Base-by-base conservation (phyloP, 1,140 invertebrate genomes). In the Pentalonia nigronervosa region DNA sequence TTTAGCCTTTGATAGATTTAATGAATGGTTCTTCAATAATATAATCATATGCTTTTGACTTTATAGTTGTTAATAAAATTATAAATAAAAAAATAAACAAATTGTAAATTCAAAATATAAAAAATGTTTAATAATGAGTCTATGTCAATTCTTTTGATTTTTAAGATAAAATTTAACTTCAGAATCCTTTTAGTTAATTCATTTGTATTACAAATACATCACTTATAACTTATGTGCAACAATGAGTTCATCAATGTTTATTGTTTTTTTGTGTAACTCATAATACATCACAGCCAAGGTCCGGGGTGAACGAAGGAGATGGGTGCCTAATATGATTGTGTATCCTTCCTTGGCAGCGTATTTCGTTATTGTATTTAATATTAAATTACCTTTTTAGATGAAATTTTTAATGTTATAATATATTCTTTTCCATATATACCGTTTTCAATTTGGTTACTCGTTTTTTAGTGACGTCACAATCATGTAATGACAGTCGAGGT, bases 381-480 rank as follows among this genome's bases (percentile, higher is more conserved):
- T 76, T 76, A n/a, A 76, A 76, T 76, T 34, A n/a, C n/a, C 0
- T 76, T n/a, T 76, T 76, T n/a, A 76, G n/a, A n/a, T n/a, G 60
- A 76, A 76, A 76, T n/a, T 1, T 76, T 76, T n/a, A 14, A 67
- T 67, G 14, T n/a, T 76, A 17, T 67, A n/a, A 23, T n/a, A 17
- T n/a, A n/a, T 76, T 17, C 21, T 76, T 67, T 67, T 76, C n/a
- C 17, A n/a, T 17, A 14, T 76, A 92, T 83, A 36, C 47, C 7
- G 47, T 92, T 83, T 83, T 83, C 90, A 45, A 83, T 83, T 92
- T 92, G 47, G 83, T 47, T 50, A 91, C 60, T n/a, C 60, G 30
- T 67, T 91, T 84, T 76, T 90, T 41, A 53, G 90, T 50, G 67
- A 92, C 67, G n/a, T 83, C 67, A 83, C 67, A 81, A 83, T 81